Evolutionary conservation across 2,113 vertebrate genomes (phyloP).

Genomic region (Toxotes chatareus): DNA sequence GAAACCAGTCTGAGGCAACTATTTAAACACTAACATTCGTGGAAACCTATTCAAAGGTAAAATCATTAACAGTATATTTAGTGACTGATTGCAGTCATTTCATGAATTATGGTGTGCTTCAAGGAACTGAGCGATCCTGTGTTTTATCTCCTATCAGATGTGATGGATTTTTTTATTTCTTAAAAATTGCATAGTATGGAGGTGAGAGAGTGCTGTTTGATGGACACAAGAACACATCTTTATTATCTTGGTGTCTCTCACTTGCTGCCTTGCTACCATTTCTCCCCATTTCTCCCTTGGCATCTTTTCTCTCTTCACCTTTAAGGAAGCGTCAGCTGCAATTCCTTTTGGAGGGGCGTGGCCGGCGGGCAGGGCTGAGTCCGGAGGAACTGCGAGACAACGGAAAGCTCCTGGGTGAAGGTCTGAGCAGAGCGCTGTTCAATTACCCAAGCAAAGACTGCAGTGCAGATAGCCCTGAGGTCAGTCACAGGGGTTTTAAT

Average conservation of each 20-base stretch:
- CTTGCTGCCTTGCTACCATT: conserved; percentile 17
- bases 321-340: conserved; percentile 93
- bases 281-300: not conserved
- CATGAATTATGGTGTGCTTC: not conserved
- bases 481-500: conserved; percentile 57
- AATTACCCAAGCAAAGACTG: conserved; percentile 90
- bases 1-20: too few species aligned
- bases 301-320: conserved; percentile 45
- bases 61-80: not conserved
- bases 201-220: conserved; percentile 6
- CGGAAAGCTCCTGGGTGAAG: conserved; percentile 89
- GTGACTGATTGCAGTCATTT: not conserved
- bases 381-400: conserved; percentile 90
- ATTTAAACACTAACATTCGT: not conserved
- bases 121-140: not conserved
- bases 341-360: conserved; percentile 91
- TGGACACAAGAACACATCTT: not conserved
- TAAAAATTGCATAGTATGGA: not conserved
- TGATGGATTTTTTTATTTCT: not conserved
- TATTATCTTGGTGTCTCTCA: conserved; percentile 15
- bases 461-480: conserved; percentile 90
- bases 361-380: conserved; percentile 86
- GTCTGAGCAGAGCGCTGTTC: conserved; percentile 86
- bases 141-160: not conserved
- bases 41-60: not conserved